Conservation (phyloP, 2,888 invertebrate species). For the Tiliacea citrago region DNA sequence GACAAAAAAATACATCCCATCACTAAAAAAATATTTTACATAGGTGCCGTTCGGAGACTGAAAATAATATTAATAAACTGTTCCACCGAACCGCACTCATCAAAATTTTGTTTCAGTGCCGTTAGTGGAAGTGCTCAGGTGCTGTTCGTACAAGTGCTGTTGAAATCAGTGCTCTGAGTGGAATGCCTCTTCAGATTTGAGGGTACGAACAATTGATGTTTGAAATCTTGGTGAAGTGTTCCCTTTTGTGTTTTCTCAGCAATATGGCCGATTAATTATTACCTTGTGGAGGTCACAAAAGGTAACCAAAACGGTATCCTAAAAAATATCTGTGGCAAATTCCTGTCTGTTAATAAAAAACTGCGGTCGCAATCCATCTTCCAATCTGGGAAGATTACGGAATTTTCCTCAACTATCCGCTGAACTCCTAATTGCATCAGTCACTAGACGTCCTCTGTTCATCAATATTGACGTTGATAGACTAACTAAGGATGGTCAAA, state of each 20-base stretch:
- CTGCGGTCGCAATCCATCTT: not conserved
- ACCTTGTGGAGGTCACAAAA: not conserved
- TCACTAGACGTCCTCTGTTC: not conserved
- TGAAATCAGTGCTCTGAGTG: too few relatives aligned
- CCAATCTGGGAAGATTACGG: not conserved
- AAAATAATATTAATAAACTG: too few relatives aligned
- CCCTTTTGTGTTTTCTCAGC: not conserved
- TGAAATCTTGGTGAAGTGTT: not conserved
- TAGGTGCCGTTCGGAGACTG: too few relatives aligned
- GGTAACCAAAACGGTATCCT: not conserved
- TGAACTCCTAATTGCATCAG: not conserved
- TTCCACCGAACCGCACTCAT: too few relatives aligned
- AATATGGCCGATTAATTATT: not conserved
- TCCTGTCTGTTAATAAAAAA: not conserved
- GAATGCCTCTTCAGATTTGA: too few relatives aligned
- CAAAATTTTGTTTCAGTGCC: too few relatives aligned
- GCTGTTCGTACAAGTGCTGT: too few relatives aligned
- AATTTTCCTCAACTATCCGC: conserved; percentile 16
- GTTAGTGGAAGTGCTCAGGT: too few relatives aligned
- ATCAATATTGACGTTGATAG: not conserved
- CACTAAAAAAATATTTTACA: too few relatives aligned
- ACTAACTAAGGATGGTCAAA: not conserved
- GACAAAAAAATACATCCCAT: too few relatives aligned
- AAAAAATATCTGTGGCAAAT: not conserved
- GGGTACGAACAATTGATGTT: not conserved